Evolutionary conservation across 2,113 vertebrate genomes (phyloP).

Genomic region (Bufo bufo): DNA sequence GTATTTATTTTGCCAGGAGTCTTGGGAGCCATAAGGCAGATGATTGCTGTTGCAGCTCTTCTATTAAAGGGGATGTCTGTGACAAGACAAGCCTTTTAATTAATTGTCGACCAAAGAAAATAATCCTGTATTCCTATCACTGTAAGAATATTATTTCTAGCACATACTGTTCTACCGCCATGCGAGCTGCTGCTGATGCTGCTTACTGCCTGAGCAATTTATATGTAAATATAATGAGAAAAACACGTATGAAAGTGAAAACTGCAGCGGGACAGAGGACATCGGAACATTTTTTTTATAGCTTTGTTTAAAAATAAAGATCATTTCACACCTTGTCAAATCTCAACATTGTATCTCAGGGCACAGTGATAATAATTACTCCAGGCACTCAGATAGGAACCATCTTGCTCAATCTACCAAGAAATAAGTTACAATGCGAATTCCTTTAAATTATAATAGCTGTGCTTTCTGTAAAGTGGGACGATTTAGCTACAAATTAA

Average conservation of each 20-base stretch:
- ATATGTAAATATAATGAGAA: conserved; percentile 40
- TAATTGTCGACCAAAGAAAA: background rate
- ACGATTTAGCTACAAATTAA: conserved; percentile 8
- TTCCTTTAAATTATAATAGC: conserved; percentile 4
- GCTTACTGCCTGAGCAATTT: conserved; percentile 38
- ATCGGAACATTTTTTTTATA: conserved; percentile 32
- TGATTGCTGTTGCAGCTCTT: background rate
- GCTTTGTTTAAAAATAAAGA: conserved; percentile 42
- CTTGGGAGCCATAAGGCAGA: background rate
- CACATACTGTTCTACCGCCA: background rate
- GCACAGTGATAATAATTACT: conserved; percentile 27
- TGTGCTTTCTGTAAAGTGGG: background rate
- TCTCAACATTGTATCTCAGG: conserved; percentile 28
- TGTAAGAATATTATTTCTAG: background rate
- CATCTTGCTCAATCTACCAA: conserved; percentile 31
- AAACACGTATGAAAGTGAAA: conserved; percentile 31
- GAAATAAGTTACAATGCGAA: conserved; percentile 28
- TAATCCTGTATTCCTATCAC: background rate
- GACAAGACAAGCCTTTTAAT: background rate
- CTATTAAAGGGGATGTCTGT: background rate
- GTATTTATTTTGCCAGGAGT: too few species aligned
- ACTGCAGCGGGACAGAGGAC: conserved; percentile 6
- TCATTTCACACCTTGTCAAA: conserved; percentile 49
- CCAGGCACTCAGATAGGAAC: background rate
- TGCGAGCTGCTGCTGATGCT: background rate